These are phyloP conservation scores for Leptonema lineaticorne DNA, from an alignment of 1,140 invertebrate genomes.

Conservation along the genomic window DNA sequence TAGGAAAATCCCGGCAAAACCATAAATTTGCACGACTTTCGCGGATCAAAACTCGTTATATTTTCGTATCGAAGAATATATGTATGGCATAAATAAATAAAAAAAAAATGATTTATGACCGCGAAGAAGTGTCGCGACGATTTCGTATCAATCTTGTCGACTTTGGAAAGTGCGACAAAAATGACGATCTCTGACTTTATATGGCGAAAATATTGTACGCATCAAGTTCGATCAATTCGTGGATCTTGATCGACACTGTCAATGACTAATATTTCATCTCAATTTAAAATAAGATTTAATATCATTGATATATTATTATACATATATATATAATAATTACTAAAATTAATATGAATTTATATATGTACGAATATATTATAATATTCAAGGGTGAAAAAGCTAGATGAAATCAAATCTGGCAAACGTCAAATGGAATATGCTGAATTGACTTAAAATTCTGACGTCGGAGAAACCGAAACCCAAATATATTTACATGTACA, in stretches of 20 bases:
- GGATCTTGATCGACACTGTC: too few relatives aligned
- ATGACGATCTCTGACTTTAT: background rate
- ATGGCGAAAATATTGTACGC: too few relatives aligned
- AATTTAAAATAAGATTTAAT: too few relatives aligned
- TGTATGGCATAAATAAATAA: background rate
- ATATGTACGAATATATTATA: background rate
- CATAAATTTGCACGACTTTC: constrained; percentile 1
- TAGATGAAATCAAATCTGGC: constrained; percentile 23
- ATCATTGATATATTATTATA: too few relatives aligned
- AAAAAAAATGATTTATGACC: constrained; percentile 8
- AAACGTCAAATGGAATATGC: constrained; percentile 33
- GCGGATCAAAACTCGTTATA: background rate
- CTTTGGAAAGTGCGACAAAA: too few relatives aligned
- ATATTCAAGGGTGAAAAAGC: background rate
- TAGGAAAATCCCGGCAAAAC: background rate
- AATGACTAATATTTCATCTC: too few relatives aligned
- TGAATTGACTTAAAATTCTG: constrained; percentile 29
- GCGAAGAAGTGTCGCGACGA: constrained; percentile 3
- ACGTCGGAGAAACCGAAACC: too few relatives aligned
- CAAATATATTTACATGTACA: too few relatives aligned
- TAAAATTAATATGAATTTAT: too few relatives aligned
- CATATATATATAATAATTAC: too few relatives aligned
- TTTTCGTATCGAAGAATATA: constrained; percentile 6
- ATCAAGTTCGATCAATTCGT: too few relatives aligned
- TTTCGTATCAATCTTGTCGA: constrained; percentile 18